These are phyloP conservation scores for Anthopleura sola DNA, from an alignment of 64 coral and sea anemone species.

Conservation along the genomic window DNA sequence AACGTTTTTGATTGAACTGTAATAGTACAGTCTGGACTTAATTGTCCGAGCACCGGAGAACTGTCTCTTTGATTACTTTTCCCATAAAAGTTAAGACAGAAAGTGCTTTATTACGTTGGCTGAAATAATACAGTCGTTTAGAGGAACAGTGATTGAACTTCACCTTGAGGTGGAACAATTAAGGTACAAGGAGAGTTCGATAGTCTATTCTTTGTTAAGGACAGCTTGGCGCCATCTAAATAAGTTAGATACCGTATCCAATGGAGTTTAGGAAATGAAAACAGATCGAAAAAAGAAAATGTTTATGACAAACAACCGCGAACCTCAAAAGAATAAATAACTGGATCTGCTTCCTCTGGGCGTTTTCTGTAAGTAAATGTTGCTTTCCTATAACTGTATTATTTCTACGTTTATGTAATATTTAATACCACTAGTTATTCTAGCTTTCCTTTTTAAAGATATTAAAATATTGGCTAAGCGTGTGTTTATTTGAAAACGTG, in stretches of 20 bases:
- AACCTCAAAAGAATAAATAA: background rate
- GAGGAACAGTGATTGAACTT: background rate
- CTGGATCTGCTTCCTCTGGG: background rate
- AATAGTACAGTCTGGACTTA: background rate
- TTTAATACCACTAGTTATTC: no score
- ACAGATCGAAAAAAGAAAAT: background rate
- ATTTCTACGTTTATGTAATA: no score
- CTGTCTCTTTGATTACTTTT: slow-evolving; percentile 12
- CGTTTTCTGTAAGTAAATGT: background rate
- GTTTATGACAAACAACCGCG: background rate
- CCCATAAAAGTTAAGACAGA: background rate
- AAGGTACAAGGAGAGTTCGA: background rate
- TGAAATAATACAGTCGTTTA: background rate
- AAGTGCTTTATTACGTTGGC: background rate
- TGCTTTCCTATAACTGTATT: no score
- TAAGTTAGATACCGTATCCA: slow-evolving; percentile 1
- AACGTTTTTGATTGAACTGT: background rate
- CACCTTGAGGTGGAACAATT: background rate
- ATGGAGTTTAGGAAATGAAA: background rate
- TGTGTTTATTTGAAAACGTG: no score
- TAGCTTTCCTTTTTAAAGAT: no score
- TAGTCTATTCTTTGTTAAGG: background rate
- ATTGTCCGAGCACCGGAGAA: background rate
- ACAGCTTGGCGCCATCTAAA: slow-evolving; percentile 1
- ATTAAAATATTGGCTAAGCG: no score